Evolutionary conservation across 2,888 invertebrate species (phyloP).

Genomic region (Eilema caniola): DNA sequence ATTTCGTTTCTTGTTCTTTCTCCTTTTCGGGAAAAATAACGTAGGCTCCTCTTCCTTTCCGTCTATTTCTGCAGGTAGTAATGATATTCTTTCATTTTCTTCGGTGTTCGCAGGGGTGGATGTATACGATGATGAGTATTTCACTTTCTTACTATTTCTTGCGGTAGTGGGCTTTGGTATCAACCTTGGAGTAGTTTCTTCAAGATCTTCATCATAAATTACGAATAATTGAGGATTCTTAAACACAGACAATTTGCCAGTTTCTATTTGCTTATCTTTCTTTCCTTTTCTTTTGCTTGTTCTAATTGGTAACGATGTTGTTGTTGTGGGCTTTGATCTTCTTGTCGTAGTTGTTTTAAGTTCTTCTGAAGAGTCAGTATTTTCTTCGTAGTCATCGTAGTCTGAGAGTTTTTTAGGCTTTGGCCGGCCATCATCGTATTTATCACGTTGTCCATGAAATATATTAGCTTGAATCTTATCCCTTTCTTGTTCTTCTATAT

Average conservation of each 20-base stretch:
- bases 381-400: constrained; percentile 75
- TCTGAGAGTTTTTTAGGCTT: constrained; percentile 50
- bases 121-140: constrained; percentile 58
- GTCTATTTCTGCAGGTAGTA: constrained; percentile 66
- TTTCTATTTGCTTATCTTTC: constrained; percentile 52
- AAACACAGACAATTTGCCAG: constrained; percentile 74
- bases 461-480: constrained; percentile 51
- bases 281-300: constrained; percentile 41
- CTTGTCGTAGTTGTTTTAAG: constrained; percentile 58
- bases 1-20: constrained; percentile 64
- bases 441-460: constrained; percentile 52
- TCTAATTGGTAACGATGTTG: constrained; percentile 44
- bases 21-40: constrained; percentile 72
- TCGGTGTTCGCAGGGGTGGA: constrained; percentile 40
- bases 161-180: background rate
- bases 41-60: constrained; percentile 70
- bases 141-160: constrained; percentile 6
- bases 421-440: constrained; percentile 53
- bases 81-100: constrained; percentile 68
- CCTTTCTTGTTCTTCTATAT: constrained; percentile 70
- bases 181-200: constrained; percentile 40
- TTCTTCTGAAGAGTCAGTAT: constrained; percentile 54
- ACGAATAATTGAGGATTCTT: constrained; percentile 72
- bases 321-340: constrained; percentile 33
- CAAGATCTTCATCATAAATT: constrained; percentile 64